Evolutionary conservation across 2,888 invertebrate species (phyloP).

Genomic region (Diarsia mendica): DNA sequence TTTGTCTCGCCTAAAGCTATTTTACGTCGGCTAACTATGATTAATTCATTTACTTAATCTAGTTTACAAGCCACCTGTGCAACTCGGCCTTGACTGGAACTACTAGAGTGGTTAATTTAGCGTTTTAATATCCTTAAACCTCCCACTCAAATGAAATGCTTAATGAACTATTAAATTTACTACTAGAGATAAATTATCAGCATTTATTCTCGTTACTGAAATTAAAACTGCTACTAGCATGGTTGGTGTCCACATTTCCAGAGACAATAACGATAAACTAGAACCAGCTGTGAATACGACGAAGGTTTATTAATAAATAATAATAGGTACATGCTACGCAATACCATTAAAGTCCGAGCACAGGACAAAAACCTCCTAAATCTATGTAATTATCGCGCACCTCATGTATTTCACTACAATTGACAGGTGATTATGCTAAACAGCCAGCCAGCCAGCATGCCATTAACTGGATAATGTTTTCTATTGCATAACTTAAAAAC

Average conservation of each 20-base stretch:
- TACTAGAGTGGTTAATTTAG: slow-evolving; percentile 24
- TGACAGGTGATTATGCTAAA: slow-evolving; percentile 84
- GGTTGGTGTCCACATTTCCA: slow-evolving; percentile 8
- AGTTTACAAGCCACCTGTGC: slow-evolving; percentile 69
- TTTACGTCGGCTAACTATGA: slow-evolving; percentile 66
- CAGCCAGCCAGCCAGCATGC: slow-evolving; percentile 74
- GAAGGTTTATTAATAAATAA: slow-evolving; percentile 40
- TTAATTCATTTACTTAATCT: slow-evolving; percentile 69
- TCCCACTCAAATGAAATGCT: slow-evolving; percentile 32
- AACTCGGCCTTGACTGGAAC: slow-evolving; percentile 45
- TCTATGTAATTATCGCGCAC: slow-evolving; percentile 59
- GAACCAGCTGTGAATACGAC: slow-evolving; percentile 44
- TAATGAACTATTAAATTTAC: slow-evolving; percentile 35
- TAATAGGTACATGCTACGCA: slow-evolving; percentile 26
- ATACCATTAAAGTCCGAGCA: slow-evolving; percentile 34
- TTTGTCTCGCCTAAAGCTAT: slow-evolving; percentile 69
- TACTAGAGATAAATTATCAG: neutral
- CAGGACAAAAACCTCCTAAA: slow-evolving; percentile 61
- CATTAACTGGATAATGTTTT: slow-evolving; percentile 82
- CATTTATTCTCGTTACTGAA: slow-evolving; percentile 22
- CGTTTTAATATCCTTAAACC: slow-evolving; percentile 33
- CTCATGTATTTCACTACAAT: slow-evolving; percentile 71
- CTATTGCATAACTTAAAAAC: slow-evolving; percentile 87
- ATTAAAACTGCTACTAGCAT: slow-evolving; percentile 21
- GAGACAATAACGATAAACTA: slow-evolving; percentile 26